These are phyloP conservation scores for Ceuthmochares aereus DNA, from an alignment of 2,113 vertebrate genomes.

Conservation along the genomic window DNA sequence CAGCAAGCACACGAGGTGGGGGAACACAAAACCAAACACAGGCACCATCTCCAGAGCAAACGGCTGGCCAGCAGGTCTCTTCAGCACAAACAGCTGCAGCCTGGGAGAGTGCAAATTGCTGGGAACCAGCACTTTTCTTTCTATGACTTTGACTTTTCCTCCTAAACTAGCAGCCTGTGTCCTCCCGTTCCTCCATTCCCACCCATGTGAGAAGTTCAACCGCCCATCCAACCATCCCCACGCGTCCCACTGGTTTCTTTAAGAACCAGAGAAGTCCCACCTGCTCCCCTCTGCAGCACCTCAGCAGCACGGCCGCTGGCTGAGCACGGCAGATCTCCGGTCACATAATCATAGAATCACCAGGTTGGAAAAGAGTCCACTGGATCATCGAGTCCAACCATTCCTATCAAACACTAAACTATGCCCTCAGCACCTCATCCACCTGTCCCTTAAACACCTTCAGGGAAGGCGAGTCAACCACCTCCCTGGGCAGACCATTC, in stretches of 20 bases:
- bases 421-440: too few relatives aligned
- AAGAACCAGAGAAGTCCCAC: not conserved
- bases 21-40: not conserved
- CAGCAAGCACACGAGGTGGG: rapidly evolving
- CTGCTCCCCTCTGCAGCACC: not conserved
- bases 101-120: rapidly evolving
- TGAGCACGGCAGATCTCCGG: not conserved
- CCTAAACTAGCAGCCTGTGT: not conserved
- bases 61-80: not conserved
- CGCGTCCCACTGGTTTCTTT: not conserved
- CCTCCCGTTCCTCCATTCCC: not conserved
- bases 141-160: not conserved
- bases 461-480: too few relatives aligned
- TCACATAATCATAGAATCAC: too few relatives aligned
- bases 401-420: too few relatives aligned
- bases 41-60: not conserved
- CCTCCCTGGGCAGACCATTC: too few relatives aligned
- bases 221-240: not conserved
- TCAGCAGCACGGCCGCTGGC: rapidly evolving
- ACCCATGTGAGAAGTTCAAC: not conserved
- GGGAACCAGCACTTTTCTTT: not conserved
- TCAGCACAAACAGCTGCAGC: not conserved
- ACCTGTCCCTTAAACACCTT: too few relatives aligned
- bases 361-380: too few relatives aligned
- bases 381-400: too few relatives aligned